Evolutionary conservation across 2,888 invertebrate genomes (phyloP).

Genomic region (Pteria penguin): DNA sequence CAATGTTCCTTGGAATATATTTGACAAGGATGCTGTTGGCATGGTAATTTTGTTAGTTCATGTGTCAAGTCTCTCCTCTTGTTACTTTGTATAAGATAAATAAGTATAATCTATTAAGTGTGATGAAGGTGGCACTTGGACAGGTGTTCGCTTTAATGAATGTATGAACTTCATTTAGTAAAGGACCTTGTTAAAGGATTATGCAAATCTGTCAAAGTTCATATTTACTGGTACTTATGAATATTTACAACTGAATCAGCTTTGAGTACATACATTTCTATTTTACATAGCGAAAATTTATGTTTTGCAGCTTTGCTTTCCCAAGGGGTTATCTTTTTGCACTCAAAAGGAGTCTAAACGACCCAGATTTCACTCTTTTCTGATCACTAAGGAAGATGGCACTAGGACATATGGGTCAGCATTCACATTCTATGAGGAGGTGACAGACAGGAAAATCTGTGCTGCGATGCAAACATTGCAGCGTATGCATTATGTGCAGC

Average conservation of each 20-base stretch:
- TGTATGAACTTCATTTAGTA: too few relatives aligned
- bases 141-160: too few relatives aligned
- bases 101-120: too few relatives aligned
- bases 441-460: conserved; percentile 93
- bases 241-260: background rate
- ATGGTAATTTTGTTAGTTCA: too few relatives aligned
- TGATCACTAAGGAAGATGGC: conserved; percentile 98
- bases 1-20: conserved; percentile 89
- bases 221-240: background rate
- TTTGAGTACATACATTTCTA: background rate
- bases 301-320: conserved; percentile 91
- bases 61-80: too few relatives aligned
- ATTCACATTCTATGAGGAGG: conserved; percentile 97
- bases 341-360: conserved; percentile 94
- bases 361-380: conserved; percentile 96
- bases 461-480: conserved; percentile 97
- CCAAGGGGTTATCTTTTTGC: conserved; percentile 95
- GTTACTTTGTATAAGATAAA: too few relatives aligned
- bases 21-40: conserved; percentile 96
- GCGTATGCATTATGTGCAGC: conserved; percentile 81
- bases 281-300: conserved; percentile 9
- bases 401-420: conserved; percentile 96
- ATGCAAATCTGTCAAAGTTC: too few relatives aligned
- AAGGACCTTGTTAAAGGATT: too few relatives aligned
- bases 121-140: too few relatives aligned